Evolutionary conservation across 64 coral and sea anemone species (phyloP), one percentile per base, ranked within the genome.

Genomic region (Actinia tenebrosa): DNA sequence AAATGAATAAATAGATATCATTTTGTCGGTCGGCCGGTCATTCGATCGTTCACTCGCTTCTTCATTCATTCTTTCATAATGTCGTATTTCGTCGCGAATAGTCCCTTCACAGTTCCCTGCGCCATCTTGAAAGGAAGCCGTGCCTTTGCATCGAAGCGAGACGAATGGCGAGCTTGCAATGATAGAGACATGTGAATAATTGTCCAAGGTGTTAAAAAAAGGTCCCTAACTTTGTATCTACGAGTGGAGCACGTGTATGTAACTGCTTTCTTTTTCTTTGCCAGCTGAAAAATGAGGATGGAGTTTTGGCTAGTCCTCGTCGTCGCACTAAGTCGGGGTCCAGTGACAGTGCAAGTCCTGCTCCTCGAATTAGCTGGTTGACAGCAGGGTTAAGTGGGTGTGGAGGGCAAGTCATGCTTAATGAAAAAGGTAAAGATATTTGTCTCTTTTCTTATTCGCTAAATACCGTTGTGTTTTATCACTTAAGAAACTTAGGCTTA

Each of bases 381-480:
- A 91, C 85, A 22, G 90, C 85, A 44, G 90, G 81, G 18, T 64
- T 47, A 47, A 87, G 79, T 47, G 84, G 84, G 16, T 79, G 86
- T 66, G 79, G 90, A 20, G 90, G 90, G 7, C 90, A 91, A 60
- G 90, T 91, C 2, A 60, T 91, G 60, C 62, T 91, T n/a, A 91
- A 91, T 83, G 85, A 91, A 66, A 91, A 87, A 87, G 90, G 90
- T 91, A 87, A 14, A 16, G 13, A 58, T 16, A 50, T 50, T 50
- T 50, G 7, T 50, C 7, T 50, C 7, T 50, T 50, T 5, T 50
- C 7, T 50, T 50, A 8, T 8, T 4, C 7, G 47, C 47, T 50
- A 50, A 5, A 50, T 50, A 5, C 47, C 47, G 47, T 50, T 61
- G 60, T 37, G 30, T 37, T 37, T 37, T 37, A 37, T 37, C 30